Conservation (phyloP, 2,888 invertebrate genomes). For the Drosophila parthenogenetica region DNA sequence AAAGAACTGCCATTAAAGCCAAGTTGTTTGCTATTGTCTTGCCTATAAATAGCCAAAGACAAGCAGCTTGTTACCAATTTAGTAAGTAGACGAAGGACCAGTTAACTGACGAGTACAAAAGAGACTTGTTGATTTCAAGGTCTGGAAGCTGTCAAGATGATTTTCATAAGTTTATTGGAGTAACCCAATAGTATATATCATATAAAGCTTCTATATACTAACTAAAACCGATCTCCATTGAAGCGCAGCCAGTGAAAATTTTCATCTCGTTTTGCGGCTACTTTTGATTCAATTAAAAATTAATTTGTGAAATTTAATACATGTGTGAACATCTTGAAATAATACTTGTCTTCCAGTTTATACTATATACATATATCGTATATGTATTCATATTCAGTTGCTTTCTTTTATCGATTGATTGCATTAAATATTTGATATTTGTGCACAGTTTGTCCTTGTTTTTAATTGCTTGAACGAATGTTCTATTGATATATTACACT, state of each 20-base stretch:
- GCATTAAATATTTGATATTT: slow-evolving; percentile 23
- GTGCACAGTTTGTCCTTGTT: slow-evolving; percentile 50
- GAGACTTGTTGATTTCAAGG: slow-evolving; percentile 4
- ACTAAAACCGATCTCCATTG: slow-evolving; percentile 5
- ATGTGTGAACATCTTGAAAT: not conserved
- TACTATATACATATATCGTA: not conserved
- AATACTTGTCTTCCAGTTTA: not conserved
- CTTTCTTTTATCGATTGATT: slow-evolving; percentile 18
- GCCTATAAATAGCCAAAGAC: slow-evolving; percentile 23
- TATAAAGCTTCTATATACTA: slow-evolving; percentile 6
- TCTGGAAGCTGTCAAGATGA: not conserved
- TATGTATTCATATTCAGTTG: slow-evolving; percentile 6
- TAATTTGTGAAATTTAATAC: slow-evolving; percentile 29
- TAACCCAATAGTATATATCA: not conserved
- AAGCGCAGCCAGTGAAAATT: slow-evolving; percentile 30
- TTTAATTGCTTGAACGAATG: slow-evolving; percentile 40
- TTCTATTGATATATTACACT: slow-evolving; percentile 42
- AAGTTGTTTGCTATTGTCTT: slow-evolving; percentile 18
- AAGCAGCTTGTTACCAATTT: slow-evolving; percentile 17
- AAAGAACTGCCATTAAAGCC: slow-evolving; percentile 14
- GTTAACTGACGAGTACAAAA: slow-evolving; percentile 10
- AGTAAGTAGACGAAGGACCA: slow-evolving; percentile 35
- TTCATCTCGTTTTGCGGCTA: slow-evolving; percentile 20
- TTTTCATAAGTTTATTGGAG: no score
- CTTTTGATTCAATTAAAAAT: slow-evolving; percentile 49